These are phyloP conservation scores for Magallana ariakensis DNA, from an alignment of 1,140 invertebrate species.

Conservation along the genomic window DNA sequence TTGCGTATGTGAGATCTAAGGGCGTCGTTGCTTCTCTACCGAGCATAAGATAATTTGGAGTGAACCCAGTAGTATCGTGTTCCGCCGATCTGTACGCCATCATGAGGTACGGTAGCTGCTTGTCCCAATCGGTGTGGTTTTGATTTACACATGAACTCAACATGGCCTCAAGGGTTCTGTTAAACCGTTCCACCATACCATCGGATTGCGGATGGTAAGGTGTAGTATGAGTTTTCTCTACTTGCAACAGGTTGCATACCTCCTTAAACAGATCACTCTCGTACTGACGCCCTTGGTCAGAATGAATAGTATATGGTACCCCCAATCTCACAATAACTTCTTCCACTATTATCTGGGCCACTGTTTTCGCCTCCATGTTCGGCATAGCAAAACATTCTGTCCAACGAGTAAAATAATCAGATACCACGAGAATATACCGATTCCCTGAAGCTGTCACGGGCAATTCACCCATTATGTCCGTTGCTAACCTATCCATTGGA, in stretches of 20 bases:
- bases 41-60: slow-evolving; percentile 56
- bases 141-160: slow-evolving; percentile 52
- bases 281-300: too few species aligned
- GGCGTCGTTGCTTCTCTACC: slow-evolving; percentile 48
- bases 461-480: slow-evolving; percentile 32
- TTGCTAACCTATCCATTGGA: slow-evolving; percentile 11
- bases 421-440: slow-evolving; percentile 63
- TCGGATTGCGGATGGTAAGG: slow-evolving; percentile 49
- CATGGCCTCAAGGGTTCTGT: slow-evolving; percentile 51
- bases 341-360: background rate
- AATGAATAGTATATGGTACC: too few species aligned
- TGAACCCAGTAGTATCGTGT: slow-evolving; percentile 51
- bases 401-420: slow-evolving; percentile 66
- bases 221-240: slow-evolving; percentile 4
- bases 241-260: background rate
- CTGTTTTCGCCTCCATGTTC: slow-evolving; percentile 44
- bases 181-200: slow-evolving; percentile 63
- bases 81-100: slow-evolving; percentile 51
- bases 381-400: slow-evolving; percentile 58
- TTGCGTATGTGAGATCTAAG: slow-evolving; percentile 6
- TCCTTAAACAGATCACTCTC: background rate
- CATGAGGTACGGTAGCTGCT: slow-evolving; percentile 49
- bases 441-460: slow-evolving; percentile 49
- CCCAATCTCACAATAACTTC: too few species aligned
- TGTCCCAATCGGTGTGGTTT: slow-evolving; percentile 56